Conservation (phyloP, 2,113 vertebrate species). For the Pollachius pollachius region DNA sequence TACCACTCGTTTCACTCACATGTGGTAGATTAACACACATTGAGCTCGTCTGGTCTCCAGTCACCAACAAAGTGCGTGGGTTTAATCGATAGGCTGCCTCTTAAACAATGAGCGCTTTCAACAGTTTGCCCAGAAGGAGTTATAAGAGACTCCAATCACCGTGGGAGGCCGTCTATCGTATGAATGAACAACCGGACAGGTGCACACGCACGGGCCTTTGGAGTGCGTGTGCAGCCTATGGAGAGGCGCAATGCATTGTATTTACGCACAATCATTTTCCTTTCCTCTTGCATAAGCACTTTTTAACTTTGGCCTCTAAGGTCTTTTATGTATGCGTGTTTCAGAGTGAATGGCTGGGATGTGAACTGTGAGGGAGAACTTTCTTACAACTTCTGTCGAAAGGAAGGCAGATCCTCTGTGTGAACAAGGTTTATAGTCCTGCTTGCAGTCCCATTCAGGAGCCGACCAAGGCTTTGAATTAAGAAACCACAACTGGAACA, state of each 20-base stretch:
- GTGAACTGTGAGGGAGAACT: slow-evolving; percentile 11
- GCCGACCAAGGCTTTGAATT: slow-evolving; percentile 47
- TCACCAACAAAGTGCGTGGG: slow-evolving; percentile 5
- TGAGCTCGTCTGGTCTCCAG: too few relatives aligned
- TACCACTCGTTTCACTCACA: too few relatives aligned
- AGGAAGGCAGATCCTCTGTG: slow-evolving; percentile 27
- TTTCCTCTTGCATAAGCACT: too few relatives aligned
- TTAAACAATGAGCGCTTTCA: slow-evolving; percentile 30
- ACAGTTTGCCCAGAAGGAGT: not conserved
- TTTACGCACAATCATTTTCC: too few relatives aligned
- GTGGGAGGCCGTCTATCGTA: not conserved
- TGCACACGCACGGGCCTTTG: too few relatives aligned
- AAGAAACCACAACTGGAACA: slow-evolving; percentile 27
- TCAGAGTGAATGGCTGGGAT: not conserved
- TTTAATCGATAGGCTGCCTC: slow-evolving; percentile 2
- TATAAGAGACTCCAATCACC: not conserved
- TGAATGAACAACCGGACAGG: too few relatives aligned
- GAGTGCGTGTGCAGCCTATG: too few relatives aligned
- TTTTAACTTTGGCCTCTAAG: too few relatives aligned
- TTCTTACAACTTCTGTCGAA: slow-evolving; percentile 31
- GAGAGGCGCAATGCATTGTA: too few relatives aligned
- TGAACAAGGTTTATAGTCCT: slow-evolving; percentile 41
- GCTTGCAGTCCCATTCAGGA: slow-evolving; percentile 32
- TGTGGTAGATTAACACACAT: not conserved
- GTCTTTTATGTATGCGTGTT: too few relatives aligned